Percentiles rank a stretch among this genome's conserved stretches.
phyloP scores from a whole-genome alignment of 2,888 invertebrate genomes.

The Drosophila nr. fundita region DNA sequence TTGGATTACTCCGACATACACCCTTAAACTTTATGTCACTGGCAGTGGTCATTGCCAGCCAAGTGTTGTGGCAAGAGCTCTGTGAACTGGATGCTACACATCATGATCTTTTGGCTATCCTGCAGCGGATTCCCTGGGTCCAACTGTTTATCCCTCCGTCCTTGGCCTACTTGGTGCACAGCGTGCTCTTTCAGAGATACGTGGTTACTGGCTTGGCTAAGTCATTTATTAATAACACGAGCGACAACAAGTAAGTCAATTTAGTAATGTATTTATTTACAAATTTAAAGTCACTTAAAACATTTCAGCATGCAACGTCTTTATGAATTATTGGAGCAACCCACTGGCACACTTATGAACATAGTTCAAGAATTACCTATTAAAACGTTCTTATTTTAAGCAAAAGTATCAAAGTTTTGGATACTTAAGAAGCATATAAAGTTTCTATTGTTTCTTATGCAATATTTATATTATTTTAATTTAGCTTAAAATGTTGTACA shows the following conservation, averaged over 20 bases:
- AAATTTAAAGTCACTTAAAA: neutral
- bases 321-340: constrained; percentile 16
- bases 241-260: constrained; percentile 49
- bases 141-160: constrained; percentile 53
- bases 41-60: constrained; percentile 53
- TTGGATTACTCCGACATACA: constrained; percentile 25
- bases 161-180: constrained; percentile 59
- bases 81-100: constrained; percentile 14
- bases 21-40: constrained; percentile 53
- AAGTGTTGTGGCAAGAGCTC: constrained; percentile 58
- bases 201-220: constrained; percentile 38
- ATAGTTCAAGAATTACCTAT: constrained; percentile 7
- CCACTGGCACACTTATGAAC: constrained; percentile 25
- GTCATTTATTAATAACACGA: constrained; percentile 51
- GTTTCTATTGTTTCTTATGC: neutral
- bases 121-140: constrained; percentile 58
- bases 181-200: constrained; percentile 28
- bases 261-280: neutral
- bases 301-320: constrained; percentile 48
- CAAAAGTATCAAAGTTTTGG: neutral
- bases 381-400: constrained; percentile 40
- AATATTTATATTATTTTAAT: neutral
- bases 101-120: neutral
- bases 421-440: neutral
- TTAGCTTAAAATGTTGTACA: neutral